Evolutionary conservation across 2,113 vertebrate species (phyloP).

Genomic region (Barnardius zonarius): DNA sequence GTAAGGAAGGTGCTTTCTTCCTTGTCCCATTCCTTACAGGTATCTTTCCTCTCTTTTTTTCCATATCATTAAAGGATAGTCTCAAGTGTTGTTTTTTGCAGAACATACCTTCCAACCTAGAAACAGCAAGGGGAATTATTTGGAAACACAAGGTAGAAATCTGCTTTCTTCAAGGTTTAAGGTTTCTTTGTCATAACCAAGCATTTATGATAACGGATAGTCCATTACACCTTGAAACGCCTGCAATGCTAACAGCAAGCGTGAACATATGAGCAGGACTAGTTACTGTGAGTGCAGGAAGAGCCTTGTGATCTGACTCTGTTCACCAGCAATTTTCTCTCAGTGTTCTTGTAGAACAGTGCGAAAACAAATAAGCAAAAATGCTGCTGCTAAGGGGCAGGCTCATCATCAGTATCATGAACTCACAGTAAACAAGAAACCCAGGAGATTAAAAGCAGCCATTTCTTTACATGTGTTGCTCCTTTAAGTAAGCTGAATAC

Average conservation of each 20-base stretch:
- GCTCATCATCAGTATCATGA: background rate
- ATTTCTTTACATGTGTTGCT: background rate
- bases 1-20: background rate
- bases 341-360: background rate
- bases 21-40: background rate
- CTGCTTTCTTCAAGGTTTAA: background rate
- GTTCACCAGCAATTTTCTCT: background rate
- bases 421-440: background rate
- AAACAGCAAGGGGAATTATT: background rate
- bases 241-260: background rate
- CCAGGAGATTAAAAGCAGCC: background rate
- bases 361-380: background rate
- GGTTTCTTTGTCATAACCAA: background rate
- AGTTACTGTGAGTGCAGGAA: background rate
- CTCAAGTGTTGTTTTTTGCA: background rate
- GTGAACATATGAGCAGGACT: background rate
- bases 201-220: background rate
- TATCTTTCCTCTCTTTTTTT: background rate
- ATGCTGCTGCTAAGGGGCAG: slow-evolving; percentile 1
- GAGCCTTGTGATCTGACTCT: background rate
- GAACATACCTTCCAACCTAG: background rate
- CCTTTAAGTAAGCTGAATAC: background rate
- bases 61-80: background rate
- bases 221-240: background rate
- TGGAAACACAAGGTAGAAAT: background rate